Evolutionary conservation across 2,797 vertebrate genomes (phyloP), one percentile per base, ranked within the genome.

Genomic region (Neopelma chrysocephalum): DNA sequence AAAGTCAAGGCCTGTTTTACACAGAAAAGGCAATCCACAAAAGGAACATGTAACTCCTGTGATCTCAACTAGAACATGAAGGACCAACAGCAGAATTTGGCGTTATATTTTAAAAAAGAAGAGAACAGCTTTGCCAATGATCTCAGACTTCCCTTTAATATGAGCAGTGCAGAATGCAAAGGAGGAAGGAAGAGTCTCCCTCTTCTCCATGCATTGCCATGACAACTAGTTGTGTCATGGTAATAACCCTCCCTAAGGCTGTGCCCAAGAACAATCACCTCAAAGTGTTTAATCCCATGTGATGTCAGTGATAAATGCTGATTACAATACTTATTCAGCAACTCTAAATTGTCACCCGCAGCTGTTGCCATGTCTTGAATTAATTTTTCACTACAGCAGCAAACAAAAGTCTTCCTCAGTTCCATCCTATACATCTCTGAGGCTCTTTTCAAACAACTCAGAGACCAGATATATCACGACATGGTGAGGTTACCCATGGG

Each of bases 161-260:
- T 42, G 57, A 83, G 75, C 8, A 81, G 61, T 60, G 53, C 50
- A 66, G 81, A 95, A 96, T 58, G 76, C 47, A 93, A 86, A 90
- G 73, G 84, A 96, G 90, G 96, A 94, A 97, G 95, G 95, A 97
- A 97, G 89, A 95, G 87, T 68, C 93, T 93, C 96, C 95, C 81
- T 76, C 71, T 89, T 92, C 93, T 79, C 88, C 87, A 69, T 27
- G 84, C 66, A 96, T 97, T 94, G 91, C 95, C 95, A 96, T 96
- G 96, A 97, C 95, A 98, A 97, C 96, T 72, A 56, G 81, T 68
- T 94, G 84, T 96, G 96, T 89, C 86, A 96, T 71, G 90, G 92
- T 81, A 97, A 97, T 94, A 95, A 97, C 94, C 80, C 88, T 95
- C 70, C 88, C 94, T 42, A 85, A 96, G 89, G 89, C 91, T 88